These are phyloP conservation scores for Galleria mellonella DNA, from an alignment of 1,140 invertebrate species.

Conservation along the genomic window DNA sequence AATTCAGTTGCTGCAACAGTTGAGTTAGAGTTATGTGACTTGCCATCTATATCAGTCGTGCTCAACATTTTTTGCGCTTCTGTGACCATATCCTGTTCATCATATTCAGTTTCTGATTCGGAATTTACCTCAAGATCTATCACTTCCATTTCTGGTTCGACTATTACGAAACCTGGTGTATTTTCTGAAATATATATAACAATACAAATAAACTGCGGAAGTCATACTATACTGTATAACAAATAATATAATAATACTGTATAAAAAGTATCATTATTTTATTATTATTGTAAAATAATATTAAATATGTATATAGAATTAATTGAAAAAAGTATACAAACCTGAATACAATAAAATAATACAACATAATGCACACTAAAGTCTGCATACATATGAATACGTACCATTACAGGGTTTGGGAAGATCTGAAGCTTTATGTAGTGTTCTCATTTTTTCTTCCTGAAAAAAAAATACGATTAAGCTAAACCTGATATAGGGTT, in stretches of 20 bases:
- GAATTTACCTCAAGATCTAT: constrained; percentile 36
- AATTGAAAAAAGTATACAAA: too few relatives aligned
- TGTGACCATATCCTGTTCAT: not conserved
- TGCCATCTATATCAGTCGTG: too few relatives aligned
- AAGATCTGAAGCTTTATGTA: not conserved
- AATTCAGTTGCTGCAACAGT: too few relatives aligned
- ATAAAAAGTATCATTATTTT: too few relatives aligned
- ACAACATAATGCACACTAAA: too few relatives aligned
- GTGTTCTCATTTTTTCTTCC: constrained; percentile 6
- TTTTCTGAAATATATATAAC: constrained; percentile 21
- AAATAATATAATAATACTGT: too few relatives aligned
- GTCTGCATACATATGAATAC: not conserved
- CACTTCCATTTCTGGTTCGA: constrained; percentile 48
- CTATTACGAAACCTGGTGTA: constrained; percentile 34
- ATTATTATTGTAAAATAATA: too few relatives aligned
- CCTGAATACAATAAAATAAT: too few relatives aligned
- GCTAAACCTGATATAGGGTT: not conserved
- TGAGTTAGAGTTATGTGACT: too few relatives aligned
- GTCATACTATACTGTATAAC: too few relatives aligned
- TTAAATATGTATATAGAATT: too few relatives aligned
- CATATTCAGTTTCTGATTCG: constrained; percentile 8
- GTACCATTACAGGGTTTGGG: not conserved
- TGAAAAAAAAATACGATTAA: constrained; percentile 3
- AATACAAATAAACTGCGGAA: too few relatives aligned
- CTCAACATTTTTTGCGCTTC: not conserved